Conservation (phyloP, 2,113 vertebrate species). For the Eurypyga helias region DNA sequence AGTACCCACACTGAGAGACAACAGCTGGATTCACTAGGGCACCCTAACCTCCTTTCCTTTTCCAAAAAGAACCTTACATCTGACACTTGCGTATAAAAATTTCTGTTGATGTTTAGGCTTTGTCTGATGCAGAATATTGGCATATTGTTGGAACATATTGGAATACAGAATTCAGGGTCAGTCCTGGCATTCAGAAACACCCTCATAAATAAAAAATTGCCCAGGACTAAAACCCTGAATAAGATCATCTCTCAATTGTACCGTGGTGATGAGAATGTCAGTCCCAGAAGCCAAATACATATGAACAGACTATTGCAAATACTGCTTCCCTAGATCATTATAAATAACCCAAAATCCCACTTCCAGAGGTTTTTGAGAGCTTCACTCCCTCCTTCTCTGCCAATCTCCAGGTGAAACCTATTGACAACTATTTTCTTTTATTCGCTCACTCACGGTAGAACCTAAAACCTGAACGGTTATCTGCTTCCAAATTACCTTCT, state of each 20-base stretch:
- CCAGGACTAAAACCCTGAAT: neutral
- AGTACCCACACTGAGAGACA: neutral
- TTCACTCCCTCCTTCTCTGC: neutral
- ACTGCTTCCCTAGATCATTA: neutral
- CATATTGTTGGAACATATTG: neutral
- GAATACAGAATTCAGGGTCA: neutral
- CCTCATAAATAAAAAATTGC: neutral
- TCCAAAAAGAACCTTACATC: neutral
- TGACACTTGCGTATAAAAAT: neutral
- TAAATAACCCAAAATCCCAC: neutral
- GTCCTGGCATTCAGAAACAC: neutral
- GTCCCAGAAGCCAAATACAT: neutral
- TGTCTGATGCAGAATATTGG: neutral
- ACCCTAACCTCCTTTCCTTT: neutral
- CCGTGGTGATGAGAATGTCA: neutral
- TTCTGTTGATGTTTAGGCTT: neutral
- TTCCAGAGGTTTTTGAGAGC: neutral
- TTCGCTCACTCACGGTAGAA: neutral
- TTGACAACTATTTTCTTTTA: neutral
- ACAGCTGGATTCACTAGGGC: neutral
- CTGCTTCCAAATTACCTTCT: neutral
- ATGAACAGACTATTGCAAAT: neutral
- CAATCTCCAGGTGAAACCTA: neutral
- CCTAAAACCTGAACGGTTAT: neutral
- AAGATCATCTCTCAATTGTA: neutral